These are phyloP conservation scores for Pristionchus mayeri DNA, from an alignment of 2,888 invertebrate genomes.

Conservation along the genomic window DNA sequence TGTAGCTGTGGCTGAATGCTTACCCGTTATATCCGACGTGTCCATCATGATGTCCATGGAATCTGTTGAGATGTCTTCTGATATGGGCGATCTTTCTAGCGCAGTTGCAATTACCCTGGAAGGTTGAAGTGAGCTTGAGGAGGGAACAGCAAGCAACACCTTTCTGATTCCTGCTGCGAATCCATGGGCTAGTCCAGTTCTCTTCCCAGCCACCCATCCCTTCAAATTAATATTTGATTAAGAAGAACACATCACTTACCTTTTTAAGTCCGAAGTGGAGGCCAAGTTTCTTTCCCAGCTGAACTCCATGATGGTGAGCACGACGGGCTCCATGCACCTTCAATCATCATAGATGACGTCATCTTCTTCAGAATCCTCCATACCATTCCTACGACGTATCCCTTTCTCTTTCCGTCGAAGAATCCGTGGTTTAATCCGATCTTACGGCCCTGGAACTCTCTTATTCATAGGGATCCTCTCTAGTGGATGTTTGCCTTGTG, in stretches of 20 bases:
- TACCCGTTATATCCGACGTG: neutral
- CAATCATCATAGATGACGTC: too few relatives aligned
- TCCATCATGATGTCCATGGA: conserved; percentile 1
- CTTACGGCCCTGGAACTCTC: neutral
- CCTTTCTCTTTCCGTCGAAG: conserved; percentile 20
- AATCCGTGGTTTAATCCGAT: neutral
- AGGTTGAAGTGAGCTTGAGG: neutral
- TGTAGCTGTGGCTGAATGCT: neutral
- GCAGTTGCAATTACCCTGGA: neutral
- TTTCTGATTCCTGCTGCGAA: conserved; percentile 11
- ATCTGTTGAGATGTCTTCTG: conserved; percentile 9
- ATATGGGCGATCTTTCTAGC: neutral
- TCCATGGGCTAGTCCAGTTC: neutral
- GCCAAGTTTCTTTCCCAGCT: too few relatives aligned
- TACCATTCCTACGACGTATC: conserved; percentile 18
- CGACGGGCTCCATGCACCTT: conserved; percentile 30
- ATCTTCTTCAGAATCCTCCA: too few relatives aligned
- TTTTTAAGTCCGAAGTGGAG: neutral
- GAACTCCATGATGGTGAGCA: neutral
- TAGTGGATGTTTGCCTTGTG: neutral
- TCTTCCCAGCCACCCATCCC: neutral
- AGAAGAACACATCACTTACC: too few relatives aligned
- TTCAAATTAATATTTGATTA: too few relatives aligned
- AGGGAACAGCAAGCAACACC: too few relatives aligned
- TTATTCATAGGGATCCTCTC: too few relatives aligned